Percentiles rank a stretch among this genome's conserved stretches.
Conservation (phyloP, 2,888 invertebrate species). For the Tholera decimalis region DNA sequence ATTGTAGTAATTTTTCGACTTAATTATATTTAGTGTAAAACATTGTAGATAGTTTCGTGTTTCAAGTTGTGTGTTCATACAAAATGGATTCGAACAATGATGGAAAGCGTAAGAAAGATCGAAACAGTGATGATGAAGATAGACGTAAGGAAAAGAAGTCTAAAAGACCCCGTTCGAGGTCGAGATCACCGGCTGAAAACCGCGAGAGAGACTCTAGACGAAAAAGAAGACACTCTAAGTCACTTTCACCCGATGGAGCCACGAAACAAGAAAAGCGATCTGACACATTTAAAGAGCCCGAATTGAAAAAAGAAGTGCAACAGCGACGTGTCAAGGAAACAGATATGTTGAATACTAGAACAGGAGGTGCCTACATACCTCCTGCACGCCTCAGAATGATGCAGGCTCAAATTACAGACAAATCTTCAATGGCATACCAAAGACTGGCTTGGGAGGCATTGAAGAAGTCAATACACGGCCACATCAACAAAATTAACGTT, state of each 20-base stretch:
- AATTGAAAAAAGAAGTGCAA: slow-evolving; percentile 74
- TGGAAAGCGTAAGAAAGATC: slow-evolving; percentile 81
- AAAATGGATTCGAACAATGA: slow-evolving; percentile 80
- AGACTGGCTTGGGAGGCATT: slow-evolving; percentile 99
- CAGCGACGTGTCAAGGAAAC: slow-evolving; percentile 82
- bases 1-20: not conserved
- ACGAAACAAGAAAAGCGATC: slow-evolving; percentile 75
- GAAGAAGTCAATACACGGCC: slow-evolving; percentile 99
- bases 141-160: slow-evolving; percentile 76
- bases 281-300: slow-evolving; percentile 64
- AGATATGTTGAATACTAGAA: slow-evolving; percentile 95
- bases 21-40: not conserved
- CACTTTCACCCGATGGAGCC: slow-evolving; percentile 73
- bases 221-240: slow-evolving; percentile 81
- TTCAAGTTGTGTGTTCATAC: slow-evolving; percentile 25
- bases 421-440: slow-evolving; percentile 98
- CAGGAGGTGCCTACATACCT: slow-evolving; percentile 99
- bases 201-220: slow-evolving; percentile 76
- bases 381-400: slow-evolving; percentile 98
- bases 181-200: slow-evolving; percentile 72
- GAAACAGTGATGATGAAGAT: slow-evolving; percentile 77
- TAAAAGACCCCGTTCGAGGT: slow-evolving; percentile 78
- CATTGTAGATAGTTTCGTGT: slow-evolving; percentile 11
- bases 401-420: slow-evolving; percentile 99
- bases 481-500: slow-evolving; percentile 99